Evolutionary conservation across 2,888 invertebrate species (phyloP).

Genomic region (Diabrotica balteata): DNA sequence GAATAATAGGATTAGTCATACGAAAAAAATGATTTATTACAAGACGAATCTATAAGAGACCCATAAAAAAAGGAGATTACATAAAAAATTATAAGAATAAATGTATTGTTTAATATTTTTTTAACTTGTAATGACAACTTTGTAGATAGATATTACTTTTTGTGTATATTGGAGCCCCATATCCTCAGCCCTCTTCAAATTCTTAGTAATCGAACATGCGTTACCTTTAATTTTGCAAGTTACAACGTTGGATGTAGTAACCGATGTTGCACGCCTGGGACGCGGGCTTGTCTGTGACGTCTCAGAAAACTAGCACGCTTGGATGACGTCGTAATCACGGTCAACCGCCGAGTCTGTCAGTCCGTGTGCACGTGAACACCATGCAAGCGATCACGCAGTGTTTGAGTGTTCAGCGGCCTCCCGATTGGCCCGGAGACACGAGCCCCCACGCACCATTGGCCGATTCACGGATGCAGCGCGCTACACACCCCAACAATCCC

Average conservation of each 20-base stretch:
- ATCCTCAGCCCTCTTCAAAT: background rate
- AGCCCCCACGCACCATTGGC: constrained; percentile 63
- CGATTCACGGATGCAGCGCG: constrained; percentile 57
- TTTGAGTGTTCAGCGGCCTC: constrained; percentile 70
- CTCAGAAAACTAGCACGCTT: constrained; percentile 56
- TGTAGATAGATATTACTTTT: too few relatives aligned
- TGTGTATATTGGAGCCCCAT: too few relatives aligned
- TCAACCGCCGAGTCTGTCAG: constrained; percentile 69
- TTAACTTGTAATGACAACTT: too few relatives aligned
- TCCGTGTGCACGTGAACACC: constrained; percentile 85
- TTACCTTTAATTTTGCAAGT: background rate
- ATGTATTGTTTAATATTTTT: too few relatives aligned
- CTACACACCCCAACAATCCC: constrained; percentile 62
- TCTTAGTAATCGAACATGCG: background rate
- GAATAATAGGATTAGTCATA: too few relatives aligned
- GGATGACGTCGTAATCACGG: constrained; percentile 71
- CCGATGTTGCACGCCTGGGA: constrained; percentile 30
- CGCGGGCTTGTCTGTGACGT: constrained; percentile 53
- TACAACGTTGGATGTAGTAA: constrained; percentile 4
- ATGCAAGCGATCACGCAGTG: constrained; percentile 78
- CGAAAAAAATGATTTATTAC: too few relatives aligned
- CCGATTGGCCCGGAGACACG: constrained; percentile 68
- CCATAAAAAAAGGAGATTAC: too few relatives aligned
- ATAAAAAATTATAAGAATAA: too few relatives aligned
- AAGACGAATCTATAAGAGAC: too few relatives aligned